phyloP scores from a whole-genome alignment of 2,888 invertebrate species.

The Cephus sareptanus region DNA sequence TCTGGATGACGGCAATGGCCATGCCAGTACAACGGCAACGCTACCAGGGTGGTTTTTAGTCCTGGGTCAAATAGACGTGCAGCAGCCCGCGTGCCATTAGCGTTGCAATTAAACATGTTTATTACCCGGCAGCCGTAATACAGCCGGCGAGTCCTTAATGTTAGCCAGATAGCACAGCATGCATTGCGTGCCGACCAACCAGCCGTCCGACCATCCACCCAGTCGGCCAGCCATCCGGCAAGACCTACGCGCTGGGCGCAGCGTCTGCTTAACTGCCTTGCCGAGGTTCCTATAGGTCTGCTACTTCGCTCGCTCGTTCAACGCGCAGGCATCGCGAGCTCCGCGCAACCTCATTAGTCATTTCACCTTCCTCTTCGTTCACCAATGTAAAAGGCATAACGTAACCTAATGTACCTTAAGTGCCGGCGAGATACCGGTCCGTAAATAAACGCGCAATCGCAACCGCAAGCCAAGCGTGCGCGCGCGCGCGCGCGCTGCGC shows the following conservation, averaged over 20 bases:
- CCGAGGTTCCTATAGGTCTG: background rate
- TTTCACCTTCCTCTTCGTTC: constrained; percentile 24
- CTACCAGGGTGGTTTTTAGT: constrained; percentile 11
- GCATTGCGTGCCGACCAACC: constrained; percentile 39
- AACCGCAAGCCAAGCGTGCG: background rate
- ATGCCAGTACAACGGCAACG: constrained; percentile 10
- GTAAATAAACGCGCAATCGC: constrained; percentile 38
- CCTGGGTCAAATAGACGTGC: constrained; percentile 17
- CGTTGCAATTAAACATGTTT: constrained; percentile 56
- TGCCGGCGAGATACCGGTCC: constrained; percentile 31
- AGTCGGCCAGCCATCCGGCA: background rate
- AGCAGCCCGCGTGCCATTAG: constrained; percentile 41
- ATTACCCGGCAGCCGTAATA: constrained; percentile 40
- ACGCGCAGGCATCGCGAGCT: constrained; percentile 11
- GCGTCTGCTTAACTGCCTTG: background rate
- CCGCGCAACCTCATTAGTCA: constrained; percentile 28
- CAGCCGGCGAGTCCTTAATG: constrained; percentile 46
- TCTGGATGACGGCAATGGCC: background rate
- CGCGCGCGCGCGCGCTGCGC: no score
- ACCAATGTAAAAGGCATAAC: constrained; percentile 31
- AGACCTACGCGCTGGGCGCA: background rate
- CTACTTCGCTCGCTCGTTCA: background rate
- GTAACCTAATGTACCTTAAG: constrained; percentile 35
- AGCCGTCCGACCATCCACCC: background rate
- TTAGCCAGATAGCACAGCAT: constrained; percentile 40